Percentiles rank a stretch among this genome's conserved stretches.
These are phyloP conservation scores for Pseudoips prasinana DNA, from an alignment of 2,888 invertebrate genomes.

Conservation along the genomic window DNA sequence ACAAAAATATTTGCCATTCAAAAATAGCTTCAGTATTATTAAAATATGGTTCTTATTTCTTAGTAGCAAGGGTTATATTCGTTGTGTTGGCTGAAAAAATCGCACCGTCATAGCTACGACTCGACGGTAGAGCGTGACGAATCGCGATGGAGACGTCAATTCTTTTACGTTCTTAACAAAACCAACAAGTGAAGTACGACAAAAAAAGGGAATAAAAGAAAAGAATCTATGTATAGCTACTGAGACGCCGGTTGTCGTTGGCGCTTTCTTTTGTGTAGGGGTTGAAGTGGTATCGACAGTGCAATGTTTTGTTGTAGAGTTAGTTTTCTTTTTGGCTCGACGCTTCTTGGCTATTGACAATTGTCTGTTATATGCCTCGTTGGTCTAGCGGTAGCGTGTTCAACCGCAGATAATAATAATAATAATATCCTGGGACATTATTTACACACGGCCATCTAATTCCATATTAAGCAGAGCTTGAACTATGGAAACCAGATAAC, in stretches of 20 bases:
- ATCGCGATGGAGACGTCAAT: slow-evolving; percentile 74
- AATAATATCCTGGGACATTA: no score
- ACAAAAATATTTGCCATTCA: slow-evolving; percentile 8
- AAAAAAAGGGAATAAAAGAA: slow-evolving; percentile 41
- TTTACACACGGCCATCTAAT: no score
- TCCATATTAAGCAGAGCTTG: no score
- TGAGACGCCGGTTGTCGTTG: slow-evolving; percentile 36
- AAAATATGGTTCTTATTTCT: slow-evolving; percentile 10
- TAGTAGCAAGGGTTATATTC: slow-evolving; percentile 14
- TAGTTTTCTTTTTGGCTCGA: background rate
- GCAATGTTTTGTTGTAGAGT: slow-evolving; percentile 14
- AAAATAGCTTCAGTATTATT: slow-evolving; percentile 18
- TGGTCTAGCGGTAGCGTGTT: no score
- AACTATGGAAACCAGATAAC: no score
- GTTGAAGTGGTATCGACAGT: slow-evolving; percentile 25
- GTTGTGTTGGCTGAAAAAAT: slow-evolving; percentile 62
- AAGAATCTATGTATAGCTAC: slow-evolving; percentile 32
- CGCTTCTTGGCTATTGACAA: no score
- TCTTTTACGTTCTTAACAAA: slow-evolving; percentile 70
- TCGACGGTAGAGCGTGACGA: slow-evolving; percentile 67
- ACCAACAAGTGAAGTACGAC: slow-evolving; percentile 71
- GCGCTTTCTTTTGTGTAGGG: slow-evolving; percentile 29
- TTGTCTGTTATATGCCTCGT: no score
- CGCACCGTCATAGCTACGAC: slow-evolving; percentile 68
- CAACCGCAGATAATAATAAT: no score